Conservation (phyloP, 2,797 vertebrate genomes). For the Corythornis leucogaster region DNA sequence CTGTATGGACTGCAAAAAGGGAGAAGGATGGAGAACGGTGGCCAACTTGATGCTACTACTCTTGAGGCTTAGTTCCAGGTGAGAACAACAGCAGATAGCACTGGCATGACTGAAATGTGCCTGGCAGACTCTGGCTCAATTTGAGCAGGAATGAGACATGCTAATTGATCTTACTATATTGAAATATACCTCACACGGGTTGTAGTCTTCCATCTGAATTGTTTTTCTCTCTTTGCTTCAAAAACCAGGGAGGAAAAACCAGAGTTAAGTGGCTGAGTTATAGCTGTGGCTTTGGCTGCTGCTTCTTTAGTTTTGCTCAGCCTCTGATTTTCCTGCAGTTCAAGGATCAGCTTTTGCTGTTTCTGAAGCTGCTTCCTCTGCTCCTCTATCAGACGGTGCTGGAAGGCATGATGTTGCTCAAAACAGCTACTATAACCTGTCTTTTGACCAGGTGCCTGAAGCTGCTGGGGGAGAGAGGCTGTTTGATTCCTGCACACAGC, state of each 20-base stretch:
- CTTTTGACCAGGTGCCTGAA: conserved; percentile 17
- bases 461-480: background rate
- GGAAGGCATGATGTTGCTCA: conserved; percentile 78
- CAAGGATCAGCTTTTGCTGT: conserved; percentile 86
- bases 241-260: too few species aligned
- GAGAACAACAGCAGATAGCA: background rate
- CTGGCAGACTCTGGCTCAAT: background rate
- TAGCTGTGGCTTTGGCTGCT: conserved; percentile 18
- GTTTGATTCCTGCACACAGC: background rate
- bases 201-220: background rate
- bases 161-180: background rate
- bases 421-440: conserved; percentile 63
- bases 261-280: conserved; percentile 3
- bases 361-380: conserved; percentile 88
- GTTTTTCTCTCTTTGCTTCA: background rate
- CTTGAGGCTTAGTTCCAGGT: background rate
- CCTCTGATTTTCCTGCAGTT: conserved; percentile 82
- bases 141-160: background rate
- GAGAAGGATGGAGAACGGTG: background rate
- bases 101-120: background rate
- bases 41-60: background rate
- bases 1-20: background rate
- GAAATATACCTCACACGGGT: conserved; percentile 32
- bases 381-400: conserved; percentile 86
- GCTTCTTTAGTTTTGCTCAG: conserved; percentile 75